Evolutionary conservation across 2,113 vertebrate genomes (phyloP).

Genomic region (Pangasianodon gigas): DNA sequence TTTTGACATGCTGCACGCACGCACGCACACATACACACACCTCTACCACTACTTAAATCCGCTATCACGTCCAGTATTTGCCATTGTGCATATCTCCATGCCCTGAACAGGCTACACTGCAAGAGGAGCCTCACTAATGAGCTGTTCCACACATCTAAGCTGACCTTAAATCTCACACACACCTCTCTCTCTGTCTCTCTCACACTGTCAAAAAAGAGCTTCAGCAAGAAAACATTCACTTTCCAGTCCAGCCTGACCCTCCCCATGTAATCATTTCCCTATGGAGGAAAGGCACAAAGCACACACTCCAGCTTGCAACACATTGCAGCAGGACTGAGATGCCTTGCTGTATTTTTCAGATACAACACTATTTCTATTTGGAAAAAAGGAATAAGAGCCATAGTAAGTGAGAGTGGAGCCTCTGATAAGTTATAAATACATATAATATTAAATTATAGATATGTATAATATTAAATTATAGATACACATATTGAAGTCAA

Average conservation of each 20-base stretch:
- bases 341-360: background rate
- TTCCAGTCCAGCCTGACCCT: slow-evolving; percentile 9
- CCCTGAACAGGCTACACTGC: slow-evolving; percentile 43
- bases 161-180: slow-evolving; percentile 41
- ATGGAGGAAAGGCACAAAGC: background rate
- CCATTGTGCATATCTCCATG: slow-evolving; percentile 69
- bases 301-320: background rate
- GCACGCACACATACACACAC: slow-evolving; percentile 24
- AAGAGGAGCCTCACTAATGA: slow-evolving; percentile 54
- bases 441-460: background rate
- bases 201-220: background rate
- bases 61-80: slow-evolving; percentile 61
- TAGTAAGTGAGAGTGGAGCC: background rate
- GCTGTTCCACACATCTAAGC: slow-evolving; percentile 52
- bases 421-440: background rate
- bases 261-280: slow-evolving; percentile 38
- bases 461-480: background rate
- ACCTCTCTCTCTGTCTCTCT: background rate
- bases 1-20: background rate
- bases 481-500: background rate
- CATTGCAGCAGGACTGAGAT: background rate
- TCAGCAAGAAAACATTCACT: background rate
- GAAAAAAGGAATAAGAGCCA: background rate
- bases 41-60: slow-evolving; percentile 36
- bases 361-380: background rate